These are phyloP conservation scores for Caerostris darwini DNA, from an alignment of 1,140 invertebrate species.

Conservation along the genomic window DNA sequence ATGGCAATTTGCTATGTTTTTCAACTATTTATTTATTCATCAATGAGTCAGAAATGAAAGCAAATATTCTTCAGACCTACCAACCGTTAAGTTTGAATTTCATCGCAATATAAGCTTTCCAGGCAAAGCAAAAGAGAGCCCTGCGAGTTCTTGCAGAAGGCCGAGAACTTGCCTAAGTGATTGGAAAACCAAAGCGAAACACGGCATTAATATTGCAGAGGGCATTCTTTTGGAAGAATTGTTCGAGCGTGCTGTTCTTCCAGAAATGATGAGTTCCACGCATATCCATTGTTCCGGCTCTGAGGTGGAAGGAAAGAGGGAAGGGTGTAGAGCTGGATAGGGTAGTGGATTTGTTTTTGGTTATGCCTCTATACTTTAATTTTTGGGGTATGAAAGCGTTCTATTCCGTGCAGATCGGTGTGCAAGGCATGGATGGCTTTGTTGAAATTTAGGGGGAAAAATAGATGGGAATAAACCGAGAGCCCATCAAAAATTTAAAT, in stretches of 20 bases:
- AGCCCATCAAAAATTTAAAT: too few relatives aligned
- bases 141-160: neutral
- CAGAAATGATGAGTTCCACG: neutral
- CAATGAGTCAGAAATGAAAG: neutral
- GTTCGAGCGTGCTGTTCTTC: neutral
- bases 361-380: neutral
- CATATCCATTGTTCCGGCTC: neutral
- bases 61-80: neutral
- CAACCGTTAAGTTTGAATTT: neutral
- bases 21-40: neutral
- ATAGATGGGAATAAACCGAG: too few relatives aligned
- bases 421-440: too few relatives aligned
- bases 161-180: constrained; percentile 6
- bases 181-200: neutral
- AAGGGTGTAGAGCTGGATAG: neutral
- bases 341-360: neutral
- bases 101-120: neutral
- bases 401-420: neutral
- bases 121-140: neutral
- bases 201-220: neutral
- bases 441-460: too few relatives aligned
- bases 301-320: neutral
- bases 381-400: neutral
- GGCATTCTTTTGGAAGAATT: constrained; percentile 4
- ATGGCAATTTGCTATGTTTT: neutral